A percentile compares a stretch with the other conserved stretches of the same genome.
Evolutionary conservation across 2,888 invertebrate species (phyloP).

Genomic region (Melanotus villosus): DNA sequence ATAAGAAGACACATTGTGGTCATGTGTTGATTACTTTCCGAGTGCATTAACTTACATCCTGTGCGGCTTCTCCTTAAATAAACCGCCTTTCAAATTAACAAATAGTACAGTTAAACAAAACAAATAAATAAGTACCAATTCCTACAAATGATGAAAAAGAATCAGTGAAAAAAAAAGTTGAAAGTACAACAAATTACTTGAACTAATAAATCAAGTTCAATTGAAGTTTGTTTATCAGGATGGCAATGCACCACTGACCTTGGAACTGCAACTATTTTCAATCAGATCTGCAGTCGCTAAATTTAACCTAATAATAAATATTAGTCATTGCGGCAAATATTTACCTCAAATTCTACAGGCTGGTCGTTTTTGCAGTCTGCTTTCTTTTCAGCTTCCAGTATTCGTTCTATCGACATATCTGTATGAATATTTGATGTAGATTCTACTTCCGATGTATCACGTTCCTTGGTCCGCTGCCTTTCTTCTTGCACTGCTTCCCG

Average conservation of each 20-base stretch:
- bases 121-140: too few species aligned
- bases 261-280: conserved; percentile 47
- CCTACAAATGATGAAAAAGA: too few species aligned
- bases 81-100: too few species aligned
- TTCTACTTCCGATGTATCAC: conserved; percentile 83
- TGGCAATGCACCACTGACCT: conserved; percentile 50
- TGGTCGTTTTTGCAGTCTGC: conserved; percentile 77
- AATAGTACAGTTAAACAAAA: too few species aligned
- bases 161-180: too few species aligned
- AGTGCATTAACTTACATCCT: too few species aligned
- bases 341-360: conserved; percentile 71
- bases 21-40: too few species aligned
- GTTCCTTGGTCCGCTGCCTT: conserved; percentile 86
- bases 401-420: conserved; percentile 94
- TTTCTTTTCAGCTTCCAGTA: conserved; percentile 91
- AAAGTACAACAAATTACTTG: not conserved
- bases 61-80: too few species aligned
- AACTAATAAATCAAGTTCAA: conserved; percentile 29
- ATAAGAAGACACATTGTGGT: too few species aligned
- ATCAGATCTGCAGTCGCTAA: conserved; percentile 15
- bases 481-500: conserved; percentile 95
- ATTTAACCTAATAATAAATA: conserved; percentile 23
- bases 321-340: conserved; percentile 14
- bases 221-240: conserved; percentile 29
- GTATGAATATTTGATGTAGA: conserved; percentile 80